Percentiles rank a stretch among this genome's conserved stretches.
These are phyloP conservation scores for Cheilosia impressa DNA, from an alignment of 2,888 invertebrate genomes.

Conservation along the genomic window DNA sequence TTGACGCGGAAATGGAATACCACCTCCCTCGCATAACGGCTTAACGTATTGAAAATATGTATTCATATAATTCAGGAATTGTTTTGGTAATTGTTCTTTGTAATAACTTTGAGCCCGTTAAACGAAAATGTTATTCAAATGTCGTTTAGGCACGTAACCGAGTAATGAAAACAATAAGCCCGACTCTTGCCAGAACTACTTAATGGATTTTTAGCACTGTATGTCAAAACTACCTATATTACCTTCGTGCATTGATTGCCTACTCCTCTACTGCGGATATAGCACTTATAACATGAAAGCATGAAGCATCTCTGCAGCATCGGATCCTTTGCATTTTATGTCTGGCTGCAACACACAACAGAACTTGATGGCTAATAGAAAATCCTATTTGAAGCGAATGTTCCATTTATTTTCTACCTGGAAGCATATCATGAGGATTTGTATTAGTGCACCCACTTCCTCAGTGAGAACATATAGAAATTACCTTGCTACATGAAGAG, in stretches of 20 bases:
- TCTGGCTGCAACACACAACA: slow-evolving; percentile 40
- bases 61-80: not conserved
- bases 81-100: not conserved
- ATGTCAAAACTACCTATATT: slow-evolving; percentile 39
- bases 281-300: slow-evolving; percentile 54
- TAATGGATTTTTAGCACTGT: slow-evolving; percentile 36
- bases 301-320: slow-evolving; percentile 51
- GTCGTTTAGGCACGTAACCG: not conserved
- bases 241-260: slow-evolving; percentile 49
- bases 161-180: not conserved
- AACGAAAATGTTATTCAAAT: not conserved
- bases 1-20: not conserved
- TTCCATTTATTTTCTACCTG: slow-evolving; percentile 65
- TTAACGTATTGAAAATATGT: not conserved
- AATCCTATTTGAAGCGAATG: slow-evolving; percentile 49
- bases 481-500: slow-evolving; percentile 10
- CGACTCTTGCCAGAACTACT: not conserved
- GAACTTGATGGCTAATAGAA: slow-evolving; percentile 60
- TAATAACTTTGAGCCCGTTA: not conserved
- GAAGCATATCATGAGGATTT: slow-evolving; percentile 54
- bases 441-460: slow-evolving; percentile 57
- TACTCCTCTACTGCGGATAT: slow-evolving; percentile 22
- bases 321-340: slow-evolving; percentile 33
- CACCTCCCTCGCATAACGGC: not conserved
- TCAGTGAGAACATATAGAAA: slow-evolving; percentile 39